Evolutionary conservation across 2,797 vertebrate genomes (phyloP).

Genomic region (Manis javanica): DNA sequence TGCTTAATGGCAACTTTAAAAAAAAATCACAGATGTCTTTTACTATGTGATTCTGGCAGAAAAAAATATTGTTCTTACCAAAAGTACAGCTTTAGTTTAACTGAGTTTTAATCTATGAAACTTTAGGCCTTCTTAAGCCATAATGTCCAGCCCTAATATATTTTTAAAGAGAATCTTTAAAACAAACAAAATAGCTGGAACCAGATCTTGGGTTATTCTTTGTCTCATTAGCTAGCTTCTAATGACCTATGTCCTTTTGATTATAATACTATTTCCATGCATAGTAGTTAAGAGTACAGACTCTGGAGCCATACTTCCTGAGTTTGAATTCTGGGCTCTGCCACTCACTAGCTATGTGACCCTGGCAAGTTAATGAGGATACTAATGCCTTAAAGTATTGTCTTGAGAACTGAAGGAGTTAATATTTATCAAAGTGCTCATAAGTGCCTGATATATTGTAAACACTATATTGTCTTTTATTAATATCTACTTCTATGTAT

Average conservation of each 20-base stretch:
- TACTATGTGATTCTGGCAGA: slow-evolving; percentile 63
- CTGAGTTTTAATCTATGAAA: slow-evolving; percentile 64
- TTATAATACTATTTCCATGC: not conserved
- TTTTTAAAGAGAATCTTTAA: slow-evolving; percentile 34
- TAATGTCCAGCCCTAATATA: not conserved
- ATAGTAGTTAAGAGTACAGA: not conserved
- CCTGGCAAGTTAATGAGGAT: not conserved
- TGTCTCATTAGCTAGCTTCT: not conserved
- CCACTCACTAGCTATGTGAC: not conserved
- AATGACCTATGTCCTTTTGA: not conserved
- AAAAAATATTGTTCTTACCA: slow-evolving; percentile 5
- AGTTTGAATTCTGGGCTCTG: not conserved
- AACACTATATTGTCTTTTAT: not conserved
- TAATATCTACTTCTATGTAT: not conserved
- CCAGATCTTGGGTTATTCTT: not conserved
- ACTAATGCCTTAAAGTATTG: not conserved
- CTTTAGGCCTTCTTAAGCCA: not conserved
- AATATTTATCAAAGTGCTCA: not conserved
- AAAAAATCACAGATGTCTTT: slow-evolving; percentile 64
- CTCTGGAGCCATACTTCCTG: not conserved
- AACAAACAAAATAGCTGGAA: not conserved
- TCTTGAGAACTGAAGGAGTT: not conserved
- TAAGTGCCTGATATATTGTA: not conserved
- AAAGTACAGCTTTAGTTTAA: slow-evolving; percentile 56
- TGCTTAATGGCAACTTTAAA: slow-evolving; percentile 66